These are phyloP conservation scores for Yponomeuta cagnagella DNA, from an alignment of 2,888 invertebrate species.

Conservation along the genomic window DNA sequence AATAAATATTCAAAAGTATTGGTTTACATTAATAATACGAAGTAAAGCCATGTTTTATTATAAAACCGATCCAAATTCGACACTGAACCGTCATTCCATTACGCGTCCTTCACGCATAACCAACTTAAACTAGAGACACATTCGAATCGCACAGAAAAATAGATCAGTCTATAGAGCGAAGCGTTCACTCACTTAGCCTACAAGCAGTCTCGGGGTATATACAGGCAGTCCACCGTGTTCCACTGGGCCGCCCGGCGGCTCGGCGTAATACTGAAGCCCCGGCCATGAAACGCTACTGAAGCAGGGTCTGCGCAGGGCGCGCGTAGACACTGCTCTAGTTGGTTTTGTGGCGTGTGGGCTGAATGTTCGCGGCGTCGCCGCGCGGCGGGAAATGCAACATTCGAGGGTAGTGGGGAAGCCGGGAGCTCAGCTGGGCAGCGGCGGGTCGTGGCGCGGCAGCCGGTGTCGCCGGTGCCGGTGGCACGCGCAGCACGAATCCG, in stretches of 20 bases:
- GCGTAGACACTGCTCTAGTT: neutral
- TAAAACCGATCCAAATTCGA: conserved; percentile 34
- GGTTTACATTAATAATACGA: conserved; percentile 37
- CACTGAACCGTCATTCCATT: conserved; percentile 5
- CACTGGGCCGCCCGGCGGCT: conserved; percentile 14
- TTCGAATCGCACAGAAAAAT: conserved; percentile 67
- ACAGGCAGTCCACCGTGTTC: conserved; percentile 14
- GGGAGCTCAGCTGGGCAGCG: conserved; percentile 26
- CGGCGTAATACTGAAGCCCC: conserved; percentile 16
- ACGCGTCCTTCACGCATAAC: conserved; percentile 28
- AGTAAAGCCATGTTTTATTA: conserved; percentile 31
- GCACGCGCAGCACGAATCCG: conserved; percentile 78
- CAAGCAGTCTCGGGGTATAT: conserved; percentile 51
- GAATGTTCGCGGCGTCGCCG: conserved; percentile 16
- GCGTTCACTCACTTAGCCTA: conserved; percentile 67
- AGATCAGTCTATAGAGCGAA: conserved; percentile 69
- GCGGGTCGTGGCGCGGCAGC: conserved; percentile 30
- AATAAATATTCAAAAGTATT: conserved; percentile 58
- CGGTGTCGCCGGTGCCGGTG: conserved; percentile 72
- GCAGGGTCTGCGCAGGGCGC: neutral
- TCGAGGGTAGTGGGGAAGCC: conserved; percentile 14
- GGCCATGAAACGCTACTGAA: neutral
- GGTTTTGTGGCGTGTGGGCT: neutral
- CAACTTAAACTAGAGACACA: conserved; percentile 53
- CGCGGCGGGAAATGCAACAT: conserved; percentile 21